A percentile compares a stretch with the other conserved stretches of the same genome.
Evolutionary conservation across 37 sponge, comb jelly and placozoan genomes (phyloP).

Genomic region (Diacarnus erythraeanus): DNA sequence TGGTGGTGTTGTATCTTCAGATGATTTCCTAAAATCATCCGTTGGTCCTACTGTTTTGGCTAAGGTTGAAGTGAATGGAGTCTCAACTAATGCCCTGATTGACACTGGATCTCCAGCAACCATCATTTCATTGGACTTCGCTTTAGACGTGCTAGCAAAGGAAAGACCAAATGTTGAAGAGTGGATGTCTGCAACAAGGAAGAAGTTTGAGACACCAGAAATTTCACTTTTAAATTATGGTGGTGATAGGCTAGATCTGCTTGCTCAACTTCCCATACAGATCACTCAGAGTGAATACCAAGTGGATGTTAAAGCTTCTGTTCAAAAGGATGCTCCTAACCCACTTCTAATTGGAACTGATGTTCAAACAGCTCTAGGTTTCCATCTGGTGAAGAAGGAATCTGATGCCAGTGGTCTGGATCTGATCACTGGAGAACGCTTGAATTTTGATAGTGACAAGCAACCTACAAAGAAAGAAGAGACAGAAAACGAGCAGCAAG

Average conservation of each 20-base stretch:
- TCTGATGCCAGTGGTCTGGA: not conserved
- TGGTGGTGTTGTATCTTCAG: not conserved
- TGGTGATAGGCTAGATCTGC: slow-evolving; percentile 27
- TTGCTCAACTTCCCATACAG: slow-evolving; percentile 1
- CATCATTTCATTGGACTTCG: slow-evolving; percentile 29
- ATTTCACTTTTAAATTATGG: slow-evolving; percentile 40
- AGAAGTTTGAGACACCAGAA: slow-evolving; percentile 5
- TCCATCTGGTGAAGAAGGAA: slow-evolving; percentile 11
- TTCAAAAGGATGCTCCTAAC: slow-evolving; percentile 47
- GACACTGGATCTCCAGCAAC: slow-evolving; percentile 63
- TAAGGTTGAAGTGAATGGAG: slow-evolving; percentile 32
- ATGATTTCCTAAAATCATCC: not conserved
- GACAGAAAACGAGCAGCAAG: not conserved
- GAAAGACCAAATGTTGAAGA: not conserved
- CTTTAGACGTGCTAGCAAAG: not conserved
- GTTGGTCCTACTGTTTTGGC: slow-evolving; percentile 35
- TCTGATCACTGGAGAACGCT: not conserved
- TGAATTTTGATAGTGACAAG: not conserved
- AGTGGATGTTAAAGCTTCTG: slow-evolving; percentile 18
- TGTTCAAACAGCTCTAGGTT: slow-evolving; percentile 36
- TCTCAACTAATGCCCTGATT: slow-evolving; percentile 27
- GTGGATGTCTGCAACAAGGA: not conserved
- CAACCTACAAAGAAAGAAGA: not conserved
- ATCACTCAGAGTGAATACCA: not conserved
- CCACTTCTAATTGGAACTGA: slow-evolving; percentile 55